Evolutionary conservation across 2,888 invertebrate species (phyloP), one percentile per base, ranked within the genome.

Genomic region (Erebia palarica): DNA sequence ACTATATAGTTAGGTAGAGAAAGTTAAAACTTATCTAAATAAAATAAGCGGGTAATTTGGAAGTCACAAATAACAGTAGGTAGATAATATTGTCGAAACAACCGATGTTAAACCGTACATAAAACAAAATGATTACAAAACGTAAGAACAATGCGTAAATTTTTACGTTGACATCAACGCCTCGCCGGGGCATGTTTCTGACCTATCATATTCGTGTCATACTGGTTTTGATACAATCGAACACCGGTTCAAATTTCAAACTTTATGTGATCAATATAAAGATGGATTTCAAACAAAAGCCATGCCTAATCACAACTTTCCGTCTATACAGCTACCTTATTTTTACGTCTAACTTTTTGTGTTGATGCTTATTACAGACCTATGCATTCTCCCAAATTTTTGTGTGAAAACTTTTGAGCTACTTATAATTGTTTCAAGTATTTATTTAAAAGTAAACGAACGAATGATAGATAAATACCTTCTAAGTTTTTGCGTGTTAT

Each of bases 201-300:
- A 91, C 91, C 91, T 88, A 90, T 85, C 82, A 84, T 85, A 84
- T 85, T 86, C 86, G 90, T 89, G 87, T 84, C 78, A 86, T 91
- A 91, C 90, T 90, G 90, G 91, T 91, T 91, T 85, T 82, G 78
- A 79, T 77, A 80, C 80, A 80, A 65, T 68, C 71, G 79, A 75
- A 71, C 70, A 58, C 51, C 72, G 74, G 42, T 64, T 71, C 75
- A 76, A 75, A 85, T 76, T 82, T 75, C 81, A 79, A 78, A 81
- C 49, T 49, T 63, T 63, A 42, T 16, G 11, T 8, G 9, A 55
- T 55, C 16, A 11, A 1, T 7, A 47, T 61, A 61, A 44, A 47
- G 7, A 10, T 18, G 61, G 11, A 61, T 60, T n/a, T 60, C 44
- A 16, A 36, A 16, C 14, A 16, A 42, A 47, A 1, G 3, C 16